Conservation (phyloP, 2,797 vertebrate species). For the Labroides dimidiatus region DNA sequence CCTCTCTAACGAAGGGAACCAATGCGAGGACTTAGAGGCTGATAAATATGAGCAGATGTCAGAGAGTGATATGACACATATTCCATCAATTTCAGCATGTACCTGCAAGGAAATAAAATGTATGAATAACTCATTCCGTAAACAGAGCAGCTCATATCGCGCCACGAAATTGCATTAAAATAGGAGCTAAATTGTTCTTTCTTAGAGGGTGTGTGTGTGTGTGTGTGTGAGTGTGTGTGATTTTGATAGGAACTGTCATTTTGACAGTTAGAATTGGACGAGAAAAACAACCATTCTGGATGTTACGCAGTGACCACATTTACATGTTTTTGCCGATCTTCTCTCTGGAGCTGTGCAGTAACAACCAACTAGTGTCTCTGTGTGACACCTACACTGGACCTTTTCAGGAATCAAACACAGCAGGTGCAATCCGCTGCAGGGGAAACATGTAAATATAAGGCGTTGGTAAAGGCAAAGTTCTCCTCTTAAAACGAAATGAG, state of each 20-base stretch:
- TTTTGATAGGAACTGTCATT: slow-evolving; percentile 48
- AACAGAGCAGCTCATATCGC: slow-evolving; percentile 72
- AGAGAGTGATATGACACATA: slow-evolving; percentile 83
- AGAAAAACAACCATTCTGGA: slow-evolving; percentile 28
- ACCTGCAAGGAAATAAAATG: slow-evolving; percentile 81
- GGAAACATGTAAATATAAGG: slow-evolving; percentile 16
- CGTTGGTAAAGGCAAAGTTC: slow-evolving; percentile 6
- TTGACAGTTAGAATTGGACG: slow-evolving; percentile 38
- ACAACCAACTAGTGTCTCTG: slow-evolving; percentile 28
- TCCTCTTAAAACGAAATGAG: slow-evolving; percentile 41
- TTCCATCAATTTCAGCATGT: slow-evolving; percentile 84
- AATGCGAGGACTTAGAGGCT: slow-evolving; percentile 77
- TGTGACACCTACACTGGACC: not conserved
- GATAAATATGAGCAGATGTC: slow-evolving; percentile 87
- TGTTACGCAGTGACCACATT: slow-evolving; percentile 34
- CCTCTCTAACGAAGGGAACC: slow-evolving; percentile 83
- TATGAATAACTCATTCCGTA: slow-evolving; percentile 78
- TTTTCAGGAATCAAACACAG: slow-evolving; percentile 8
- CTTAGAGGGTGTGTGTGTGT: slow-evolving; percentile 11
- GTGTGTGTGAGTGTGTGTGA: not conserved
- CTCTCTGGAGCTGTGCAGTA: not conserved
- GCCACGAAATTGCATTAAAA: slow-evolving; percentile 72
- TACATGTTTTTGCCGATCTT: slow-evolving; percentile 19
- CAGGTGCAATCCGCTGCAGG: slow-evolving; percentile 2
- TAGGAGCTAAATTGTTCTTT: slow-evolving; percentile 55